Conservation (phyloP, 2,113 vertebrate species). For the Calypte anna region DNA sequence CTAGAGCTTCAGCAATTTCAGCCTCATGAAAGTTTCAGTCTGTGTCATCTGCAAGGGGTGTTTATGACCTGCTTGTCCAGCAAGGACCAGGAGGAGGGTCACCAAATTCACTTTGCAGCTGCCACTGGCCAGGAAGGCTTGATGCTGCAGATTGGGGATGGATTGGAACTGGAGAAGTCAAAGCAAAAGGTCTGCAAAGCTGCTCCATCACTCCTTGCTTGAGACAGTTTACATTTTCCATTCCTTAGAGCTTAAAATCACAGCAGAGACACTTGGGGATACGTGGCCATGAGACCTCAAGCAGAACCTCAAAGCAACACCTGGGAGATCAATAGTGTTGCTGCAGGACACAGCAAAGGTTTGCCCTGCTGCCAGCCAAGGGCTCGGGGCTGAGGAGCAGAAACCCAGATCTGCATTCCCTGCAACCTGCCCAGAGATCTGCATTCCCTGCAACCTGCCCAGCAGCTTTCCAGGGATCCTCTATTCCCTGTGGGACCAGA, state of each 20-base stretch:
- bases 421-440: neutral
- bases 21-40: neutral
- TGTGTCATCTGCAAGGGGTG: neutral
- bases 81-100: neutral
- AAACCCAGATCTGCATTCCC: neutral
- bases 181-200: neutral
- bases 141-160: neutral
- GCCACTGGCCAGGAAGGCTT: neutral
- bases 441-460: neutral
- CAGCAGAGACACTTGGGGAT: neutral
- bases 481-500: neutral
- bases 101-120: neutral
- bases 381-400: neutral
- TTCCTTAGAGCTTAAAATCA: neutral
- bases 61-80: neutral
- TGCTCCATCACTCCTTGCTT: neutral
- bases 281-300: neutral
- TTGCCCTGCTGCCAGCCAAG: neutral
- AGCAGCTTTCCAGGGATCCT: slow-evolving; percentile 32
- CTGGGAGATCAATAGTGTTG: neutral
- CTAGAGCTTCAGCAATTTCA: neutral
- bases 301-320: neutral
- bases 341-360: neutral
- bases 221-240: neutral
- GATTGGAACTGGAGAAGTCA: neutral